Evolutionary conservation across 2,888 invertebrate species (phyloP).

Genomic region (Neoaliturus tenellus): DNA sequence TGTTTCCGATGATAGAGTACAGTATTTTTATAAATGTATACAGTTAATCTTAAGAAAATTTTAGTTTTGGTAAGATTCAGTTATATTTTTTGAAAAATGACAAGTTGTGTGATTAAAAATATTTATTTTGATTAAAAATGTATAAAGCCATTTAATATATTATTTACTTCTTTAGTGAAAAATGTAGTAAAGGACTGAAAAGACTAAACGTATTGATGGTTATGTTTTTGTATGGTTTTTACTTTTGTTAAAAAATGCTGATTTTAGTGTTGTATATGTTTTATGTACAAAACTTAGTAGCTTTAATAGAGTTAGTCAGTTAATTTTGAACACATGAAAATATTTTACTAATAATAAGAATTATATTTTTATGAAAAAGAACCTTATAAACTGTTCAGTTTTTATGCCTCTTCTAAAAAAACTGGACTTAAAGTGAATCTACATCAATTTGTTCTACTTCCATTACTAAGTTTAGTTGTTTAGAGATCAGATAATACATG

Average conservation of each 20-base stretch:
- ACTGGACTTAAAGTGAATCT: background rate
- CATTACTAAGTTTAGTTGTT: background rate
- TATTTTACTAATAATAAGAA: background rate
- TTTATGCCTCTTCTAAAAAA: background rate
- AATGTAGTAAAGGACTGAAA: background rate
- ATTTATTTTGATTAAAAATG: background rate
- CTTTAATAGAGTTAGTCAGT: background rate
- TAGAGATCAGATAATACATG: background rate
- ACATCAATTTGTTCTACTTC: background rate
- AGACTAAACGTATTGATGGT: background rate
- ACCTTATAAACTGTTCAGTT: background rate
- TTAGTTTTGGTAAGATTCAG: conserved; percentile 31
- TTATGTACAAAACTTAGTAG: background rate
- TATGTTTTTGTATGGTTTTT: background rate
- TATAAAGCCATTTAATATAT: conserved; percentile 22
- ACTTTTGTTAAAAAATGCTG: background rate
- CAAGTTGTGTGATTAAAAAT: background rate
- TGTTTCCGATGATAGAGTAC: conserved; percentile 29
- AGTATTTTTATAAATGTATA: conserved; percentile 48
- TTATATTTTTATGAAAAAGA: conserved; percentile 24
- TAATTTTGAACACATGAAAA: background rate
- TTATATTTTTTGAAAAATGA: conserved; percentile 37
- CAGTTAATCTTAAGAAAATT: conserved; percentile 10
- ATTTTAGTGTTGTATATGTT: background rate
- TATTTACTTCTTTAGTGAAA: background rate